These are phyloP conservation scores for Tinea pellionella DNA, from an alignment of 2,888 invertebrate species.

Conservation along the genomic window DNA sequence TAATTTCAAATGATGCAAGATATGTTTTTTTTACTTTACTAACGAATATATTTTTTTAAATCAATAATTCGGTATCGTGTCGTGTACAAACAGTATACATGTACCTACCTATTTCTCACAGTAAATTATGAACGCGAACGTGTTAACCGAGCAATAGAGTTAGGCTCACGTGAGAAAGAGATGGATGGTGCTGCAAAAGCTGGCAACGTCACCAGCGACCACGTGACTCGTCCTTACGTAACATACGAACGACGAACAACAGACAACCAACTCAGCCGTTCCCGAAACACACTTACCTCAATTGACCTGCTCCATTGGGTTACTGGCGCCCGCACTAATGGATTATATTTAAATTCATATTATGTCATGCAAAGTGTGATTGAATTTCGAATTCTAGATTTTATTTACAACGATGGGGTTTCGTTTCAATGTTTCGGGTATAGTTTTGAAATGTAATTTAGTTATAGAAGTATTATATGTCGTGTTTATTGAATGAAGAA, in stretches of 20 bases:
- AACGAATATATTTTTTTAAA: not conserved
- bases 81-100: not conserved
- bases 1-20: too few relatives aligned
- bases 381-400: too few relatives aligned
- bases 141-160: not conserved
- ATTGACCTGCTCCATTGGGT: conserved; percentile 9
- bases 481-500: not conserved
- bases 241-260: conserved; percentile 42
- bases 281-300: conserved; percentile 24
- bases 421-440: too few relatives aligned
- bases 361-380: not conserved
- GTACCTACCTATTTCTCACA: not conserved
- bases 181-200: conserved; percentile 47
- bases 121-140: not conserved
- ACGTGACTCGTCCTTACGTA: conserved; percentile 65
- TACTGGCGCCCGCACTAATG: conserved; percentile 30
- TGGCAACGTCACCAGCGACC: conserved; percentile 35
- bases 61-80: not conserved
- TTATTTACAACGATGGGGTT: too few relatives aligned
- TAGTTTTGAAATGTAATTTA: too few relatives aligned
- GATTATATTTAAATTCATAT: conserved; percentile 14
- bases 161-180: not conserved
- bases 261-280: conserved; percentile 24
- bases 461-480: not conserved
- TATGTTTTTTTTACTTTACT: too few relatives aligned